phyloP scores from a whole-genome alignment of 2,888 invertebrate species.

The Meganola albula region DNA sequence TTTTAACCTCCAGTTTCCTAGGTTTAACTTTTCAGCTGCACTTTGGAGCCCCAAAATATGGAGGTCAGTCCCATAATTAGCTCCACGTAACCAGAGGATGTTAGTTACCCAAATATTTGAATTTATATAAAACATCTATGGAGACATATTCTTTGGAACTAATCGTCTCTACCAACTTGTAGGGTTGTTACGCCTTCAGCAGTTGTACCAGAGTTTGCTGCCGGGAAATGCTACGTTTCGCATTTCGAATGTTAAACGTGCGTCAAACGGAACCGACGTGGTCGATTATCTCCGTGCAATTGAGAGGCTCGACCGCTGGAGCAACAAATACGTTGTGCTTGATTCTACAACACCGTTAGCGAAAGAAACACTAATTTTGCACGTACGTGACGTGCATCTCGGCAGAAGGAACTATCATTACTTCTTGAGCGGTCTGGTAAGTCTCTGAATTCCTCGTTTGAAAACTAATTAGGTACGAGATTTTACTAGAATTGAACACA shows the following conservation, averaged over 20 bases:
- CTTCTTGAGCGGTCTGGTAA: slow-evolving; percentile 91
- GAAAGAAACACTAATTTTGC: slow-evolving; percentile 89
- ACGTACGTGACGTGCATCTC: slow-evolving; percentile 90
- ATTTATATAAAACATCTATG: too few species aligned
- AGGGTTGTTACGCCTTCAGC: slow-evolving; percentile 94
- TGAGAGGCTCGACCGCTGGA: slow-evolving; percentile 89
- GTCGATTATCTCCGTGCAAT: slow-evolving; percentile 87
- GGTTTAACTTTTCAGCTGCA: too few species aligned
- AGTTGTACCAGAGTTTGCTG: slow-evolving; percentile 91
- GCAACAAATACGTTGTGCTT: slow-evolving; percentile 90
- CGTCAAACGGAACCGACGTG: slow-evolving; percentile 89
- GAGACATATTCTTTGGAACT: too few species aligned
- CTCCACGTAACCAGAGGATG: too few species aligned
- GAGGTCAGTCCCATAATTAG: too few species aligned
- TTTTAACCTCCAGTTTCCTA: too few species aligned
- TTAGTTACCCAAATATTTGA: too few species aligned
- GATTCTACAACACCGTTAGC: slow-evolving; percentile 92
- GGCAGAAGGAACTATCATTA: slow-evolving; percentile 95
- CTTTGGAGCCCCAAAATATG: too few species aligned
- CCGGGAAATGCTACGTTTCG: slow-evolving; percentile 90
- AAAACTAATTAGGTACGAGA: slow-evolving; percentile 21
- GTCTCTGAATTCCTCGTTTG: slow-evolving; percentile 37
- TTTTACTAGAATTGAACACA: too few species aligned
- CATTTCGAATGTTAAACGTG: slow-evolving; percentile 90
- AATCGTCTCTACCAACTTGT: slow-evolving; percentile 20